A percentile compares a stretch with the other conserved stretches of the same genome.
phyloP scores from a whole-genome alignment of 92 coral and sea anemone species.

The Chrysogorgia sp. region DNA sequence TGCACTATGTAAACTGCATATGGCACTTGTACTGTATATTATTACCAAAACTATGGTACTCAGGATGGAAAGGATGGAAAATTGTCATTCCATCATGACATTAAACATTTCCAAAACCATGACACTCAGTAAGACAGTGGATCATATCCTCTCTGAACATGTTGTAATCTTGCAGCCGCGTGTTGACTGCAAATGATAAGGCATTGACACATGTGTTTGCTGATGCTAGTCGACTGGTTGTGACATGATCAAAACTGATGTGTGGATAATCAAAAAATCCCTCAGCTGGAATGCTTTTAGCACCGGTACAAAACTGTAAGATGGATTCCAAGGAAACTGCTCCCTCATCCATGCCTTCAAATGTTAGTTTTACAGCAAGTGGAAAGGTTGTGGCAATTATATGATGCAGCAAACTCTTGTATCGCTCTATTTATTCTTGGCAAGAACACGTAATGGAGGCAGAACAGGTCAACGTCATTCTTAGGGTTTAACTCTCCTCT shows the following conservation, averaged over 20 bases:
- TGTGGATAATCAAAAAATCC: conserved; percentile 11
- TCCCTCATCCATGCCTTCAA: conserved; percentile 3
- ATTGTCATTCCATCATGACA: no score
- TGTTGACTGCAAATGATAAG: conserved; percentile 11
- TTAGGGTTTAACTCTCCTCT: no score
- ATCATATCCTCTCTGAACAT: conserved; percentile 25
- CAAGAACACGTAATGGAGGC: no score
- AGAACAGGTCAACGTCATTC: no score
- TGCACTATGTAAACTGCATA: no score
- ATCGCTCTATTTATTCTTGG: no score
- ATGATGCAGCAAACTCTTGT: no score
- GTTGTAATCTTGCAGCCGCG: conserved; percentile 12
- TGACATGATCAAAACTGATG: conserved; percentile 28
- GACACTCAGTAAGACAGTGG: conserved; percentile 24
- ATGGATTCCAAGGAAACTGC: background rate
- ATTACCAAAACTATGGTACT: no score
- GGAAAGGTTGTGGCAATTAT: no score
- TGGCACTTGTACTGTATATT: no score
- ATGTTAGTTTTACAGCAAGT: background rate
- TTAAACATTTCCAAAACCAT: conserved; percentile 29
- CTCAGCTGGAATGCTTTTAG: conserved; percentile 19
- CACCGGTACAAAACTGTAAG: conserved; percentile 42
- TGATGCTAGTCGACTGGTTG: conserved; percentile 18
- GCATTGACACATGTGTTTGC: conserved; percentile 27
- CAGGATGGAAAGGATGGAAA: no score